Evolutionary conservation across 2,888 invertebrate species (phyloP).

Genomic region (Proisotoma minuta): DNA sequence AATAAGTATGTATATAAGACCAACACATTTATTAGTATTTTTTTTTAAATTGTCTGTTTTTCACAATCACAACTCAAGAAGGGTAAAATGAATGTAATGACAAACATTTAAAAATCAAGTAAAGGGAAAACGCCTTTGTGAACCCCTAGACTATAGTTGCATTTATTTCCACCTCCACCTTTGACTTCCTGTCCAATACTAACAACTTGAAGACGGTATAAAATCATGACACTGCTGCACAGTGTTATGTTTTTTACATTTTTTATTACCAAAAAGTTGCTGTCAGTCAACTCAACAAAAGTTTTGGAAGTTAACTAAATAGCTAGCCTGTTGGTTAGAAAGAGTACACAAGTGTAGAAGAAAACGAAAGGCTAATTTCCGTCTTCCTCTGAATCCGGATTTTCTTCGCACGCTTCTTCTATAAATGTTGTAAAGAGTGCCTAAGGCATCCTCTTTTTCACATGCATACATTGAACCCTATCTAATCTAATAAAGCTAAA

Average conservation of each 20-base stretch:
- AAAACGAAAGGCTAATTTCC: conserved; percentile 41
- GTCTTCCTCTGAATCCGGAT: conserved; percentile 48
- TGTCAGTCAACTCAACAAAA: not conserved
- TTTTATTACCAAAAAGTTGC: conserved; percentile 2
- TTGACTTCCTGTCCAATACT: conserved; percentile 43
- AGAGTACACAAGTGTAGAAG: not conserved
- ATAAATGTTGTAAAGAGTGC: conserved; percentile 13
- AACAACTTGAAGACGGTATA: not conserved
- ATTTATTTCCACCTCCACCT: conserved; percentile 42
- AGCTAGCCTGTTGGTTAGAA: not conserved
- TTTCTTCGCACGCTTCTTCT: conserved; percentile 47
- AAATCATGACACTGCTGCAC: no score
- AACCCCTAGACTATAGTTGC: no score
- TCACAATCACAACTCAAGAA: no score
- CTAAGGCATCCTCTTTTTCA: conserved; percentile 18
- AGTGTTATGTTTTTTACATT: conserved; percentile 5
- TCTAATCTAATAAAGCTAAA: not conserved
- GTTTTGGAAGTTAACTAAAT: not conserved
- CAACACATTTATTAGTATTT: no score
- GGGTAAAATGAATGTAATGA: no score
- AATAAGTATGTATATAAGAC: no score
- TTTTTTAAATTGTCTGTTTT: no score
- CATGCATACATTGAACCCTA: conserved; percentile 28
- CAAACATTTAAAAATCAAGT: no score
- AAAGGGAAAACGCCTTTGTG: no score